These are phyloP conservation scores for Bombus sylvicola DNA, from an alignment of 1,140 invertebrate species.

Conservation along the genomic window DNA sequence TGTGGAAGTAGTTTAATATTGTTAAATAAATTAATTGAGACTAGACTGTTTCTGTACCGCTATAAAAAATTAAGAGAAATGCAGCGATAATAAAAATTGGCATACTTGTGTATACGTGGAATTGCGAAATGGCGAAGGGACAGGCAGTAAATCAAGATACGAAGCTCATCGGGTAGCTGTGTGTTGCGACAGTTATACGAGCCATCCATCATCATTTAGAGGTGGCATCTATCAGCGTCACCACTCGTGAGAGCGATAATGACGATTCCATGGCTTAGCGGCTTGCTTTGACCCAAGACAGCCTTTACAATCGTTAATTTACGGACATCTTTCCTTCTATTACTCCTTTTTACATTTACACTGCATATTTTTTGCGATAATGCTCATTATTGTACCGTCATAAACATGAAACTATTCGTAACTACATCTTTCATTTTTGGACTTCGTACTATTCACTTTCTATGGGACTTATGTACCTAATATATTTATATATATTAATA, in stretches of 20 bases:
- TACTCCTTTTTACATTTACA: not conserved
- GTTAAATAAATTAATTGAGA: too few relatives aligned
- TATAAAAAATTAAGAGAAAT: constrained; percentile 44
- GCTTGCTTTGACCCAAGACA: constrained; percentile 68
- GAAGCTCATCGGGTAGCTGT: constrained; percentile 73
- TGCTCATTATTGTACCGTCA: too few relatives aligned
- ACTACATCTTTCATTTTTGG: not conserved
- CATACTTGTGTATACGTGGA: constrained; percentile 45
- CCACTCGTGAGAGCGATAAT: constrained; percentile 73
- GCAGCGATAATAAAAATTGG: constrained; percentile 50
- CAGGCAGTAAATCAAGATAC: constrained; percentile 78
- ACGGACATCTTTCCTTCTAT: constrained; percentile 48
- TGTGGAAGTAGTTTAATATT: too few relatives aligned
- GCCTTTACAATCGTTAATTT: constrained; percentile 71
- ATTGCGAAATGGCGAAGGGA: constrained; percentile 71
- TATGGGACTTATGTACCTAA: too few relatives aligned
- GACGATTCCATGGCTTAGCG: constrained; percentile 73
- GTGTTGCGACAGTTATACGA: constrained; percentile 79
- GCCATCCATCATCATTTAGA: constrained; percentile 79
- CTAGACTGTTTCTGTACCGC: not conserved
- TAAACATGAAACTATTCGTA: not conserved
- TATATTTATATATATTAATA: too few relatives aligned
- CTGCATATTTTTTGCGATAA: not conserved
- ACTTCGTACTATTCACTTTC: too few relatives aligned
- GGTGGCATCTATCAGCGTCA: constrained; percentile 73